phyloP scores from a whole-genome alignment of 2,888 invertebrate species.

The Athrips mouffetella region DNA sequence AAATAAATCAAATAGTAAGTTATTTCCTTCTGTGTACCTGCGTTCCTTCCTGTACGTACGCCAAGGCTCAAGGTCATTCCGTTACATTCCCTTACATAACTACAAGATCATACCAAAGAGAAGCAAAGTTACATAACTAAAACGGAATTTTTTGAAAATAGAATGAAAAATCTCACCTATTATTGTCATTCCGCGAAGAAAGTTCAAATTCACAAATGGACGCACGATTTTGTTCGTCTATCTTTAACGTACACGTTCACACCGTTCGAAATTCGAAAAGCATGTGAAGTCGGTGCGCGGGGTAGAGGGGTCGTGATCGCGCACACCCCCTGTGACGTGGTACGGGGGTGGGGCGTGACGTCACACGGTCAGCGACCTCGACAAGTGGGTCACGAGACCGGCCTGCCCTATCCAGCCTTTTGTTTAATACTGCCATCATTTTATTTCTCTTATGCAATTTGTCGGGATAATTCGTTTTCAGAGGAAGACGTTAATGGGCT shows the following conservation, averaged over 20 bases:
- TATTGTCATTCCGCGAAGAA: slow-evolving; percentile 52
- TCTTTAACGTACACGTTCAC: slow-evolving; percentile 42
- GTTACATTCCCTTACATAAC: slow-evolving; percentile 43
- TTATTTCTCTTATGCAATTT: slow-evolving; percentile 14
- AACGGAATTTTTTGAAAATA: slow-evolving; percentile 3
- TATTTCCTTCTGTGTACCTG: slow-evolving; percentile 11
- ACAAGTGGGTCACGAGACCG: slow-evolving; percentile 66
- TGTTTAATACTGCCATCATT: slow-evolving; percentile 32
- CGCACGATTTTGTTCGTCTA: slow-evolving; percentile 23
- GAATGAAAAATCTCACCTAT: slow-evolving; percentile 45
- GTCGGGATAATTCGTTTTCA: not conserved
- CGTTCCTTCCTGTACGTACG: slow-evolving; percentile 15
- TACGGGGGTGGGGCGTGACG: slow-evolving; percentile 55
- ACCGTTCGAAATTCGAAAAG: slow-evolving; percentile 43
- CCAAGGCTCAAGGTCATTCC: slow-evolving; percentile 37
- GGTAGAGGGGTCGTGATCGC: not conserved
- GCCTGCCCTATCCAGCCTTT: slow-evolving; percentile 56
- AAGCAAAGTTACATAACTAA: slow-evolving; percentile 22
- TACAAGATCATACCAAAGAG: slow-evolving; percentile 18
- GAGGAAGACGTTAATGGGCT: slow-evolving; percentile 7
- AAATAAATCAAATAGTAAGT: slow-evolving; percentile 11
- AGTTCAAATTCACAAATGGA: slow-evolving; percentile 27
- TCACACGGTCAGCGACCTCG: slow-evolving; percentile 70
- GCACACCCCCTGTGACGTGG: slow-evolving; percentile 54
- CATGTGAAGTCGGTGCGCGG: slow-evolving; percentile 59